Evolutionary conservation across 2,113 vertebrate genomes (phyloP), one percentile per base, ranked within the genome.

Genomic region (Gallinago undulata): DNA sequence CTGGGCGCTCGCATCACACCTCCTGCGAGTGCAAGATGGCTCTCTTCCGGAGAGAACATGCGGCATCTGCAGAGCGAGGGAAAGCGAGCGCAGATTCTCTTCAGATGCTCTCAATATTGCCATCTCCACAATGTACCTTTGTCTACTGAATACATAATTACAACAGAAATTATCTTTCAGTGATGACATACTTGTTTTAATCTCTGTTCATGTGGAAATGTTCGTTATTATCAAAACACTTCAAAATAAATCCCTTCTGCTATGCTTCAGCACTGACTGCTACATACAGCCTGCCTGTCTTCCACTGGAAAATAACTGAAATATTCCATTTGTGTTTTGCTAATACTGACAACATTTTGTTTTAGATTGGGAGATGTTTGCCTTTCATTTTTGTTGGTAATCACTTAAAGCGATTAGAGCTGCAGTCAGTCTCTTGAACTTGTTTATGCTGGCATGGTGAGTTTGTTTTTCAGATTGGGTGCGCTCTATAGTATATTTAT

Each of bases 231-330:
- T 37, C 77, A 85, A 87, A 85, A 89, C 66, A 73, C 55, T 89
- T 96, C 62, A 81, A 82, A 89, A 89, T 68, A 64, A 92, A 43
- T 92, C 64, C 64, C 69, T 84, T 64, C 68, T 93, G 66, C n/a
- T 87, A 6, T 0, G 7, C 62, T 84, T 92, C 62, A 70, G 18
- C 50, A 18, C 41, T 81, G 57, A n/a, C 64, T 95, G 62, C 31
- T 89, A 33, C 13, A 11, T 55, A 14, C 28, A 63, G 53, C 37
- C 15, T 86, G 50, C 37, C 30, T 84, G 3, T 85, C 43, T 75
- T 89, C 50, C 27, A 30, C 31, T 73, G 56, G 48, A 93, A 84
- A 89, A 72, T 31, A 73, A 24, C 39, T 72, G 59, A 81, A 94
- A 62, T 84, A 64, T 41, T 35, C 28, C 13, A 50, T 90, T 84